Evolutionary conservation across 1,140 invertebrate species (phyloP).

Genomic region (Amyelois transitella): DNA sequence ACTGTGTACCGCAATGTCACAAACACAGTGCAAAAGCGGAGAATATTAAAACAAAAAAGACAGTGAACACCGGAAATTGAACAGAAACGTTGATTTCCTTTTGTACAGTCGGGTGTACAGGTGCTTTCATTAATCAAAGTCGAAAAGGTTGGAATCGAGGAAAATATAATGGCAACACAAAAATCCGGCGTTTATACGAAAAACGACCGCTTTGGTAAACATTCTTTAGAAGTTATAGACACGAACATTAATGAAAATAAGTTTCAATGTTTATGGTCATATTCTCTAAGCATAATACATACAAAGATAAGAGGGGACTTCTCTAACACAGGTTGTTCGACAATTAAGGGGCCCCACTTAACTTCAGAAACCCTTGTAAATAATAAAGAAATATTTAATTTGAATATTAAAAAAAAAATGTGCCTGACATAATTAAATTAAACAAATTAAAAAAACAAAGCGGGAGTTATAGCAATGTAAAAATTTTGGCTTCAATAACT

Average conservation of each 20-base stretch:
- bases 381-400: too few relatives aligned
- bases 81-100: constrained; percentile 4
- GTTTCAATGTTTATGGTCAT: too few relatives aligned
- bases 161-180: background rate
- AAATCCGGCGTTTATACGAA: background rate
- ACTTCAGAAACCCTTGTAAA: too few relatives aligned
- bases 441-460: too few relatives aligned
- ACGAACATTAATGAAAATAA: background rate
- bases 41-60: background rate
- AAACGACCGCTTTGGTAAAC: background rate
- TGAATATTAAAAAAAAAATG: too few relatives aligned
- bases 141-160: background rate
- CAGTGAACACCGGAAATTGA: constrained; percentile 2
- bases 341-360: too few relatives aligned
- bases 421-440: too few relatives aligned
- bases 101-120: background rate
- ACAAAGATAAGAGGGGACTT: too few relatives aligned
- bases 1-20: background rate
- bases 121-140: constrained; percentile 6
- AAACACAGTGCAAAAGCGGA: background rate
- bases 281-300: too few relatives aligned
- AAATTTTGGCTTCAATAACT: too few relatives aligned
- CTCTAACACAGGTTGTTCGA: too few relatives aligned
- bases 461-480: too few relatives aligned
- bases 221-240: background rate